A percentile compares a stretch with the other conserved stretches of the same genome.
These are phyloP conservation scores for Trypoxylus dichotomus DNA, from an alignment of 1,140 invertebrate species.

Conservation along the genomic window DNA sequence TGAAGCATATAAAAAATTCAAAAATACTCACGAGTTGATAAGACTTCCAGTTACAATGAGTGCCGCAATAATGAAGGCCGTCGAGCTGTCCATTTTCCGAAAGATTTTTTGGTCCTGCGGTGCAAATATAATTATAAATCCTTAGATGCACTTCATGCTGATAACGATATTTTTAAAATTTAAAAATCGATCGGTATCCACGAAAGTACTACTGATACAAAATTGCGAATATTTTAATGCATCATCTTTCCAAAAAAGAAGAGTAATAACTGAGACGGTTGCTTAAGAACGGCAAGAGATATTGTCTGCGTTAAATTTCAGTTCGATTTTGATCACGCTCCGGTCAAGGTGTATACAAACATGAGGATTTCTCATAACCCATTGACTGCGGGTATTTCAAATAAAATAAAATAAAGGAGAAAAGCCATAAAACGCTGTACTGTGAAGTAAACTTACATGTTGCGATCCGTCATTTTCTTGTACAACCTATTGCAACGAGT, in stretches of 20 bases:
- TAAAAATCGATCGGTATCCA: background rate
- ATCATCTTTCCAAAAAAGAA: background rate
- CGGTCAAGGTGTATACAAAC: slow-evolving; percentile 2
- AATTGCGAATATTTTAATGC: background rate
- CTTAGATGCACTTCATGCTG: background rate
- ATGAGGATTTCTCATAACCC: slow-evolving; percentile 6
- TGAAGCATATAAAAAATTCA: too few relatives aligned
- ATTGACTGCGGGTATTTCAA: slow-evolving; percentile 15
- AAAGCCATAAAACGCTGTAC: slow-evolving; percentile 2
- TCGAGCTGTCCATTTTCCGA: background rate
- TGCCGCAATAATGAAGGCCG: background rate
- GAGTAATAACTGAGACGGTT: background rate
- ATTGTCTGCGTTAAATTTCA: background rate
- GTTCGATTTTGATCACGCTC: slow-evolving; percentile 3
- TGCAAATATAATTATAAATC: background rate
- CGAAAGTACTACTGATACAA: background rate
- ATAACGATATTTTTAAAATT: background rate
- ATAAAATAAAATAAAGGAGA: background rate
- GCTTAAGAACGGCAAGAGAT: background rate
- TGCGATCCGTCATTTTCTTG: background rate
- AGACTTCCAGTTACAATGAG: background rate
- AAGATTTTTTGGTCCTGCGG: background rate
- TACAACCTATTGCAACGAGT: slow-evolving; percentile 2
- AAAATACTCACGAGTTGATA: background rate
- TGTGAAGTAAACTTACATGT: slow-evolving; percentile 12